Evolutionary conservation across 2,113 vertebrate species (phyloP).

Genomic region (Eretmochelys imbricata): DNA sequence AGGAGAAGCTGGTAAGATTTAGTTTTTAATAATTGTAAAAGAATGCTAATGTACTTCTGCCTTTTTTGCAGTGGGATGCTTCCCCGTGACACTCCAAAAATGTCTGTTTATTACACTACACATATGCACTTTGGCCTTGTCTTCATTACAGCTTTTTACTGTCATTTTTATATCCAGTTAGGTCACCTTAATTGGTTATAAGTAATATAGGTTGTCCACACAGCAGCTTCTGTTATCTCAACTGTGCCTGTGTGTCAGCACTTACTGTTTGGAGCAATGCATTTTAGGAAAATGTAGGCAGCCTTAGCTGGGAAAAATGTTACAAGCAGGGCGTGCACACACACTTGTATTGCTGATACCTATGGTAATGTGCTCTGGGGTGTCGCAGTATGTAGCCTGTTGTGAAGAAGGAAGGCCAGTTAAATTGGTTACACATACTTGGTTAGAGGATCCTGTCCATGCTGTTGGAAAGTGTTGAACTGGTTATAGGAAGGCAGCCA

Average conservation of each 20-base stretch:
- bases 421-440: fast-evolving
- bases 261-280: neutral
- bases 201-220: neutral
- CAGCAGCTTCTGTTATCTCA: neutral
- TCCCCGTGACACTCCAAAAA: neutral
- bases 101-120: neutral
- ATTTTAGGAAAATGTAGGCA: neutral
- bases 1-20: neutral
- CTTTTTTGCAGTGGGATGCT: neutral
- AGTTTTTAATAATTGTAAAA: neutral
- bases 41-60: neutral
- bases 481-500: fast-evolving
- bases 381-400: neutral
- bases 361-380: neutral
- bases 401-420: neutral
- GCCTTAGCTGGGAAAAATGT: neutral
- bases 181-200: neutral
- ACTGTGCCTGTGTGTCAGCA: neutral
- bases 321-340: fast-evolving
- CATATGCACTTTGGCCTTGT: neutral
- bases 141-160: neutral
- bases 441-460: neutral
- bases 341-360: neutral
- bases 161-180: neutral
- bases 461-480: fast-evolving